Percentiles rank a stretch among this genome's conserved stretches.
Conservation (phyloP, 2,797 vertebrate genomes). For the Rhynchonycteris naso region DNA sequence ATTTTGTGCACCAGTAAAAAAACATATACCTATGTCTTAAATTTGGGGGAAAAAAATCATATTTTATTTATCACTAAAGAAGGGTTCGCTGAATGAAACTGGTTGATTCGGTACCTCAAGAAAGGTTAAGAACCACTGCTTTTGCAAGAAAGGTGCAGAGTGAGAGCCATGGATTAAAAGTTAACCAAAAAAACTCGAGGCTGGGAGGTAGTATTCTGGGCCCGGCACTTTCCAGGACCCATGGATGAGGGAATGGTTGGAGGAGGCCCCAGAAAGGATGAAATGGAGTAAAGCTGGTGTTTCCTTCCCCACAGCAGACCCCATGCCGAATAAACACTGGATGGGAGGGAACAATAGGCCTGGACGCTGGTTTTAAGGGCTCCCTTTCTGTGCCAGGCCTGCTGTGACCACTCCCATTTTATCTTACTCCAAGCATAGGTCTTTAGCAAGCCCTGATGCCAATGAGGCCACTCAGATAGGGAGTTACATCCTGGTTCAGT, state of each 20-base stretch:
- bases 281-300: too few species aligned
- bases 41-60: too few species aligned
- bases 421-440: background rate
- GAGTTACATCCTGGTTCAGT: background rate
- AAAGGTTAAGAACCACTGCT: too few species aligned
- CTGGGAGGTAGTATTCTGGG: background rate
- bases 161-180: background rate
- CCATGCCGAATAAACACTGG: background rate
- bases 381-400: background rate
- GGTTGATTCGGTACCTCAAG: too few species aligned
- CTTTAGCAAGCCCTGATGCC: background rate
- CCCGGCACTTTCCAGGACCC: background rate
- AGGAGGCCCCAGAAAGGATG: background rate
- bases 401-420: background rate
- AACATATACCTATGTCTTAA: too few species aligned
- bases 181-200: fast-evolving
- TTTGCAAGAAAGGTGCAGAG: background rate
- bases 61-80: too few species aligned
- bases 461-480: background rate
- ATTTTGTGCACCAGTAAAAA: too few species aligned
- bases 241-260: background rate
- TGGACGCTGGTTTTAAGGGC: background rate
- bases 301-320: background rate
- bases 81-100: too few species aligned
- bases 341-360: background rate